Conservation (phyloP, 2,113 vertebrate species). For the Phocoena phocoena region DNA sequence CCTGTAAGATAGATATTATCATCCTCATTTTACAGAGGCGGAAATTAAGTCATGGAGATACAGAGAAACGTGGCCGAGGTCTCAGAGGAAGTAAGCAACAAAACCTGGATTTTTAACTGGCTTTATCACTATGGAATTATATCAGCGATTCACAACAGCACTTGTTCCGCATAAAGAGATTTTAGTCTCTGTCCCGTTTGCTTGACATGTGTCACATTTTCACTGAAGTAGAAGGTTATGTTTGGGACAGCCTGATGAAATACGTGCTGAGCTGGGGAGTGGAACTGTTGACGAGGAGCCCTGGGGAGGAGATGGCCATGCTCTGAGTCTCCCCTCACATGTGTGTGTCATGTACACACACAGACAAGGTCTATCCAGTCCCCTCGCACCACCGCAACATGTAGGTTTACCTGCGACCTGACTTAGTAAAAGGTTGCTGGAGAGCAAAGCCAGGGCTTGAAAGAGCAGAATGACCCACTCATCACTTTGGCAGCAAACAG, state of each 20-base stretch:
- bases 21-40: not conserved
- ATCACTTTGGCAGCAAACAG: not conserved
- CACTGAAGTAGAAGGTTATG: not conserved
- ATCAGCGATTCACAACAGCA: not conserved
- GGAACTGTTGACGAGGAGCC: not conserved
- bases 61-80: not conserved
- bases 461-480: not conserved
- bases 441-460: not conserved
- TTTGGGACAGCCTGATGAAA: not conserved
- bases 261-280: not conserved
- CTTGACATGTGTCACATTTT: not conserved
- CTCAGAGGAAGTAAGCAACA: too few species aligned
- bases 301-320: not conserved
- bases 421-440: not conserved
- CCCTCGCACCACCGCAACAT: not conserved
- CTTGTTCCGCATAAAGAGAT: not conserved
- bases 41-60: not conserved
- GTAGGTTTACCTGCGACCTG: not conserved
- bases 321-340: not conserved
- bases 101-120: not conserved
- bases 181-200: not conserved
- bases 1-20: not conserved
- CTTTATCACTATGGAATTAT: not conserved
- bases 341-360: accelerated
- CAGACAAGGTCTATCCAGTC: not conserved